Base-by-base conservation (phyloP, 1,140 invertebrate species). In the Plectrocnemia conspersa region DNA sequence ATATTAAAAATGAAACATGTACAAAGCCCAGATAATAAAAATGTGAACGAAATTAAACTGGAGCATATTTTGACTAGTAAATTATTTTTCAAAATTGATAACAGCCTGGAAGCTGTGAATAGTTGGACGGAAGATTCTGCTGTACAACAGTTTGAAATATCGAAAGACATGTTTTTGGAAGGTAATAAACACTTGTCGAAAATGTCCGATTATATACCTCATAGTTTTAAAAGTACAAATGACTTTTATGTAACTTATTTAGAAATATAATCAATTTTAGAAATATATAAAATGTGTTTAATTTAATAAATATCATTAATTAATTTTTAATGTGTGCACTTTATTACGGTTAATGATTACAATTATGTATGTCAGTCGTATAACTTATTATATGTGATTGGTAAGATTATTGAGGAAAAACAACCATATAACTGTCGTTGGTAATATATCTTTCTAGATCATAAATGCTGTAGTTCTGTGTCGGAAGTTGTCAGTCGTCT, bases 211-310 rank as follows among this genome's bases (percentile, higher is more conserved):
- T 70, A 75, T 55, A 73, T 79, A 53, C 77, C 77, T 23, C 66
- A 71, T 52, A 64, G 68, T 23, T 79, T 75, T 62, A 66, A 73
- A 7, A 71, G 68, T 44, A 68, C 72, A 7, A 78, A 78, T 61
- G 75, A 71, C 53, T 79, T 74, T 64, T 72, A 66, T 66, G 67
- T 79, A 60, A 78, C 75, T 57, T 79, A 77, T 69, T 68, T 78
- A 15, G 42, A 22, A 44, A 23, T 50, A 2, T 50, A 50, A 53
- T 29, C n/a, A 29, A 7, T 29, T 9, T 9, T 29, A 13, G 13
- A 9, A 13, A 13, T 23, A 21, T 21, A 40, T 36, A 22, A 52
- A 52, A 52, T 41, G 11, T 18, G 16, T 24, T 40, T n/a, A n/a
- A n/a, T n/a, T n/a, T n/a, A n/a, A n/a, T n/a, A n/a, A n/a, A n/a